Evolutionary conservation across 2,113 vertebrate species (phyloP).

Genomic region (Acinonyx jubatus): DNA sequence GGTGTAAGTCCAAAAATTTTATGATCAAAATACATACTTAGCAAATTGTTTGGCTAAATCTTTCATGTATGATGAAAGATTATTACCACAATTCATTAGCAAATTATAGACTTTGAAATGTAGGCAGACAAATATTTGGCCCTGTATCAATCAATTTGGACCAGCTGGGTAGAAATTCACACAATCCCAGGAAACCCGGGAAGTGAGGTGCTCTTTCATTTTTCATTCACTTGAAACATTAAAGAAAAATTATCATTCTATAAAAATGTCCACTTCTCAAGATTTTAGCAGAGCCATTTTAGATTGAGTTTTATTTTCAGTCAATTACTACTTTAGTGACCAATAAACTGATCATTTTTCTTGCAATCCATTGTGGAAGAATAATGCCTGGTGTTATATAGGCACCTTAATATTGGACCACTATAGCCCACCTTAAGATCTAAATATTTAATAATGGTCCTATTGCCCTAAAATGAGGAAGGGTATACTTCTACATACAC

Average conservation of each 20-base stretch:
- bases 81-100: conserved; percentile 91
- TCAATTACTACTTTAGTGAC: conserved; percentile 67
- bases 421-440: conserved; percentile 49
- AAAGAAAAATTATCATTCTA: conserved; percentile 85
- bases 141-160: conserved; percentile 89
- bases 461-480: background rate
- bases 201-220: conserved; percentile 88
- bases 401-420: conserved; percentile 2
- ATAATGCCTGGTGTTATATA: background rate
- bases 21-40: conserved; percentile 90
- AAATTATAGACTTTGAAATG: conserved; percentile 90
- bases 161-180: conserved; percentile 89
- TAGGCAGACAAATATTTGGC: conserved; percentile 89
- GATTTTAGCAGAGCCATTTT: conserved; percentile 77
- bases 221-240: conserved; percentile 87
- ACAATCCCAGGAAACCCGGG: conserved; percentile 85
- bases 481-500: background rate
- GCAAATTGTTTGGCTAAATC: conserved; percentile 89
- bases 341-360: conserved; percentile 47
- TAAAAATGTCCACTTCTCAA: conserved; percentile 81
- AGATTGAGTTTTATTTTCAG: conserved; percentile 71
- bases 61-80: conserved; percentile 91
- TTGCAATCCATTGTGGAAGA: background rate
- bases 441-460: conserved; percentile 64
- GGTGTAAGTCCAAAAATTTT: conserved; percentile 85